phyloP scores from a whole-genome alignment of 2,888 invertebrate genomes.

The Chloromyia formosa region DNA sequence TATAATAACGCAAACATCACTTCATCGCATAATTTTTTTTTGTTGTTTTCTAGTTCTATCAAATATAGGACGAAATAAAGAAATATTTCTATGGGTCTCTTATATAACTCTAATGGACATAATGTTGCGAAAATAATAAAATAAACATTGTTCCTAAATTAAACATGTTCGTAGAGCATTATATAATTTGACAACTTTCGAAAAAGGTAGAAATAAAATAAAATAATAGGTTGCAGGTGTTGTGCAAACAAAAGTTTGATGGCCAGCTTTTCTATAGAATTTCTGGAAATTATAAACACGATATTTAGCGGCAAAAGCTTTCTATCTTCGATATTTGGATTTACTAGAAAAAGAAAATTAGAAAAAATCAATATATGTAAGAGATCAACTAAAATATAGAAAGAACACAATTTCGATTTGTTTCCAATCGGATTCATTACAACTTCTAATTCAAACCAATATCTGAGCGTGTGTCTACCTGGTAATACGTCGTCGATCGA shows the following conservation, averaged over 20 bases:
- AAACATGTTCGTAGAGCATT: not conserved
- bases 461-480: conserved; percentile 71
- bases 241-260: not conserved
- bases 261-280: not conserved
- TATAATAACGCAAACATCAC: not conserved
- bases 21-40: not conserved
- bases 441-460: not conserved
- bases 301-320: conserved; percentile 31
- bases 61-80: not conserved
- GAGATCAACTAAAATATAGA: conserved; percentile 41
- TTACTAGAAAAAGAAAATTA: conserved; percentile 54
- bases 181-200: not conserved
- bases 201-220: not conserved
- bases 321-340: conserved; percentile 54
- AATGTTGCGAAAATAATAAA: not conserved
- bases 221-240: not conserved
- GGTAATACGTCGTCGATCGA: conserved; percentile 92
- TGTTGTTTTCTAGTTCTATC: not conserved
- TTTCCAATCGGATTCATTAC: conserved; percentile 8
- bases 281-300: conserved; percentile 46
- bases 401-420: not conserved
- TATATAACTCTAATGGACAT: not conserved
- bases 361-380: conserved; percentile 50
- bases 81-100: not conserved
- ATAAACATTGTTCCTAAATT: not conserved